Evolutionary conservation across 2,888 invertebrate genomes (phyloP), one percentile per base, ranked within the genome.

Genomic region (Teleogryllus oceanicus): DNA sequence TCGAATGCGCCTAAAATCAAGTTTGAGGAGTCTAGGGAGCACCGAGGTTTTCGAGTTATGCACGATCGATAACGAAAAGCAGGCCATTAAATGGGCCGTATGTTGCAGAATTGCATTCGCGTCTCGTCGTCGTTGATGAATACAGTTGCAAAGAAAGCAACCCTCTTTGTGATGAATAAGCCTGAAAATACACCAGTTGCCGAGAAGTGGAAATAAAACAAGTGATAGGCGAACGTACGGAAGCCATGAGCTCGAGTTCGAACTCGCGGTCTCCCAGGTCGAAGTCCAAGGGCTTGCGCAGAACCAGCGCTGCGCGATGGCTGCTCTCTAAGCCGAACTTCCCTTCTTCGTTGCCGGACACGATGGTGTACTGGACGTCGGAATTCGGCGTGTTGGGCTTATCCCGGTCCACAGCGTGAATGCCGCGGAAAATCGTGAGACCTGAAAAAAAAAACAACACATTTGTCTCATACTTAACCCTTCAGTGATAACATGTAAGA

Each of bases 321-420:
- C 93, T 94, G 86, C 92, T 93, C 85, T 95, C 96, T 78, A 96
- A 87, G 0, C 92, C 90, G 85, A 96, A 96, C 85, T 93, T 93
- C 2, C 93, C 93, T n/a, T 89, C 89, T 77, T 90, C 89, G 84
- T 94, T 93, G 5, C 94, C 94, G 37, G 90, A 90, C 16, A 90
- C 89, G 85, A 96, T 93, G 84, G 92, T 92, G 87, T 94, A 95
- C 85, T 94, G 93, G 49, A 96, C 91, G 84, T 95, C 95, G 0
- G 95, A 95, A 87, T 96, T 96, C 0, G 94, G 95, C 0, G 94
- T 96, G 87, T 95, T 95, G 0, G 95, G 95, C 86, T 95, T 95
- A 86, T 96, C 96, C 10, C 93, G 90, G 87, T 96, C 96, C 77
- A 92, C 90, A 0, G 96, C 95, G 78, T 91, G 91, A 83, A 96